Conservation (phyloP, 1,140 invertebrate species). For the Calliopsis andreniformis region DNA sequence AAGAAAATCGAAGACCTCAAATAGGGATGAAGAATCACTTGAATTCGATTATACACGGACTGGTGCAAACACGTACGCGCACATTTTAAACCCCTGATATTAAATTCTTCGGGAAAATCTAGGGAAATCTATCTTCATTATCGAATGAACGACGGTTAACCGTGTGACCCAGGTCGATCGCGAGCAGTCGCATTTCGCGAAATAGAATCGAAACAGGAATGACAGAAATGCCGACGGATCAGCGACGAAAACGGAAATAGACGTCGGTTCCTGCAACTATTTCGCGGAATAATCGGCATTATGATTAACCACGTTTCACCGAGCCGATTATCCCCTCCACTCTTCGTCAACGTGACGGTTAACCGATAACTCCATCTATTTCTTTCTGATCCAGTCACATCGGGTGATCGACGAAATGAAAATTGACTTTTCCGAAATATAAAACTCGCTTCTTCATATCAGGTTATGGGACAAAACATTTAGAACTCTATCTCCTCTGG, state of each 20-base stretch:
- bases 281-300: conserved; percentile 53
- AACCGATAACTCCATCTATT: conserved; percentile 11
- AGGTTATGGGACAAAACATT: no score
- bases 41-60: no score
- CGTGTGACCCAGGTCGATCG: conserved; percentile 67
- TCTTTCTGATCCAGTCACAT: not conserved
- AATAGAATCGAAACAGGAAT: conserved; percentile 62
- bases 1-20: no score
- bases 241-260: conserved; percentile 64
- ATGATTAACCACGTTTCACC: conserved; percentile 46
- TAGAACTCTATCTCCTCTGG: no score
- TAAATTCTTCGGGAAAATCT: conserved; percentile 66
- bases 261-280: conserved; percentile 51
- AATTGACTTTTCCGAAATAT: conserved; percentile 4
- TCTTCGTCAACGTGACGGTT: conserved; percentile 34
- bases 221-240: conserved; percentile 54
- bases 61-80: no score
- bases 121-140: conserved; percentile 67
- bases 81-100: conserved; percentile 46
- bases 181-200: conserved; percentile 53
- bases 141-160: conserved; percentile 63
- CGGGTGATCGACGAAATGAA: not conserved
- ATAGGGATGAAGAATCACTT: no score
- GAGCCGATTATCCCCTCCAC: conserved; percentile 32
- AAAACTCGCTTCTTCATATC: no score